Evolutionary conservation across 1,140 invertebrate species (phyloP).

Genomic region (Streblospio benedicti): DNA sequence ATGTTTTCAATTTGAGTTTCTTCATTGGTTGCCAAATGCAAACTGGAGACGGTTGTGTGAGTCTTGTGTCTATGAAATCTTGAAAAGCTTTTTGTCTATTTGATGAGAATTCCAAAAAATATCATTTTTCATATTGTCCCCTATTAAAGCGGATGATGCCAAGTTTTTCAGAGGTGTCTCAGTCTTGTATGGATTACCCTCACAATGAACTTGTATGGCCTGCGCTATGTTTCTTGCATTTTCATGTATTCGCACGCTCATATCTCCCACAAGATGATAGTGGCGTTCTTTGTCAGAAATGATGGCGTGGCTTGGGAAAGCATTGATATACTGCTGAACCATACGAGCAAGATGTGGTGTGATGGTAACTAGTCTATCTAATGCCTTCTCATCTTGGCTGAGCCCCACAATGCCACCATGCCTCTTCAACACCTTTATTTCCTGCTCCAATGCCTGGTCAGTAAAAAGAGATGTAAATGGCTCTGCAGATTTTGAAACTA

Average conservation of each 20-base stretch:
- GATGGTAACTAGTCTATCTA: conserved; percentile 1
- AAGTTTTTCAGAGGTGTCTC: background rate
- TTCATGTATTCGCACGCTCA: background rate
- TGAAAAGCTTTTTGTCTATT: background rate
- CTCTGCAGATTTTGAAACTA: background rate
- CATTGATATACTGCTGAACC: background rate
- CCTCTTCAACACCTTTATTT: conserved; percentile 1
- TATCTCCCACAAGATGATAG: background rate
- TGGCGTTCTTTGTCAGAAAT: background rate
- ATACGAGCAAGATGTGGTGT: conserved; percentile 1
- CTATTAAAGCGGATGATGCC: background rate
- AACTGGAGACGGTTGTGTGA: background rate
- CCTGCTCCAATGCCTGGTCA: background rate
- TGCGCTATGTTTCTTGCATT: background rate
- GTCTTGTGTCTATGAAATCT: background rate
- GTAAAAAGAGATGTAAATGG: too few relatives aligned
- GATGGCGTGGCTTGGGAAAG: background rate
- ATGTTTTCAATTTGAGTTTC: conserved; percentile 7
- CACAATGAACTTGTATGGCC: background rate
- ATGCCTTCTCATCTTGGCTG: background rate
- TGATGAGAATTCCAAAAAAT: background rate
- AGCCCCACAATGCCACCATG: conserved; percentile 2
- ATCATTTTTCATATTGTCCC: background rate
- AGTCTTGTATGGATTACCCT: background rate
- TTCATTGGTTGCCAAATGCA: background rate